Evolutionary conservation across 2,113 vertebrate genomes (phyloP).

Genomic region (Pholis gunnellus): DNA sequence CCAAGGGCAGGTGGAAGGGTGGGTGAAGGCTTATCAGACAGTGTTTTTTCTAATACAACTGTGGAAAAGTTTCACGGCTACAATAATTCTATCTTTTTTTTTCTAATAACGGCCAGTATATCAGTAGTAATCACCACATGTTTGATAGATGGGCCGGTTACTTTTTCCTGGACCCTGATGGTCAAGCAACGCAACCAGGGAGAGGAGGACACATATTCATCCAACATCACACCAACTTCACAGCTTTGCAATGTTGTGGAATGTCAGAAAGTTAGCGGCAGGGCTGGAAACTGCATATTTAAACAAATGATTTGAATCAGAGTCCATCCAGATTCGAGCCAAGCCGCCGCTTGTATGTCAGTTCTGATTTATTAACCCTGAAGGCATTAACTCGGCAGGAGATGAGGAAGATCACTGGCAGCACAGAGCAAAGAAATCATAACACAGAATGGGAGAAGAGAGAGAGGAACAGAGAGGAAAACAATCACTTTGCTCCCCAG

Average conservation of each 20-base stretch:
- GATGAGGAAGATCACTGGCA: slow-evolving; percentile 74
- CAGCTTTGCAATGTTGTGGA: slow-evolving; percentile 65
- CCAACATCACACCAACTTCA: slow-evolving; percentile 61
- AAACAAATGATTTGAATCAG: slow-evolving; percentile 88
- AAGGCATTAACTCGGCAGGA: slow-evolving; percentile 72
- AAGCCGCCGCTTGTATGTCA: slow-evolving; percentile 73
- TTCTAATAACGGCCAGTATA: background rate
- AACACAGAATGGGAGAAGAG: slow-evolving; percentile 25
- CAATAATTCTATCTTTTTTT: background rate
- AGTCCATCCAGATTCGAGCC: slow-evolving; percentile 72
- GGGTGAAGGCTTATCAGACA: background rate
- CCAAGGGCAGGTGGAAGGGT: background rate
- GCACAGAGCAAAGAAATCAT: slow-evolving; percentile 20
- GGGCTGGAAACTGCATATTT: slow-evolving; percentile 80
- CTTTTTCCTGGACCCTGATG: slow-evolving; percentile 9
- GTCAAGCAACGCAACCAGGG: slow-evolving; percentile 17
- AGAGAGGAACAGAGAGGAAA: slow-evolving; percentile 50
- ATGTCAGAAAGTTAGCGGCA: slow-evolving; percentile 73
- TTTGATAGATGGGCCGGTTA: background rate
- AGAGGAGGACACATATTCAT: slow-evolving; percentile 24
- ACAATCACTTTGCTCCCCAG: slow-evolving; percentile 38
- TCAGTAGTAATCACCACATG: background rate
- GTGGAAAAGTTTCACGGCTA: background rate
- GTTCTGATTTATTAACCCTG: slow-evolving; percentile 83
- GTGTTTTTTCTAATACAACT: too few relatives aligned